These are phyloP conservation scores for Micrasema longulum DNA, from an alignment of 1,140 invertebrate species.

Conservation along the genomic window DNA sequence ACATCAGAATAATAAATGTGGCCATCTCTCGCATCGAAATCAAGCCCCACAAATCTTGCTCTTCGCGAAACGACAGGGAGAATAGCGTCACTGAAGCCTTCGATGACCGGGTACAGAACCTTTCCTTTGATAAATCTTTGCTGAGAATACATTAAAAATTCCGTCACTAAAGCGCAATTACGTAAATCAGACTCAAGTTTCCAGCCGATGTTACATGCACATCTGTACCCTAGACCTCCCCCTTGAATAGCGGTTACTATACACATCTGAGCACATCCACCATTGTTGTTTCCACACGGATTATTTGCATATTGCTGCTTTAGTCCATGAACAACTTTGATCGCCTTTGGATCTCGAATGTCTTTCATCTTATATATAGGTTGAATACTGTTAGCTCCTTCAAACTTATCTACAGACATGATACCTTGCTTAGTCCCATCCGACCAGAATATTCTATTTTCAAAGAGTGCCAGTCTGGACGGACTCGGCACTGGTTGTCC, in stretches of 20 bases:
- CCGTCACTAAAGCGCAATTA: conserved; percentile 87
- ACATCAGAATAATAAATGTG: conserved; percentile 98
- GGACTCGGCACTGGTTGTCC: conserved; percentile 90
- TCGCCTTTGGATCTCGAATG: conserved; percentile 85
- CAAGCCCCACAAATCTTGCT: conserved; percentile 95
- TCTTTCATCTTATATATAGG: conserved; percentile 84
- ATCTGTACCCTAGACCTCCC: conserved; percentile 87
- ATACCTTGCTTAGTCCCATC: conserved; percentile 96
- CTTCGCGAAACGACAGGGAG: conserved; percentile 88
- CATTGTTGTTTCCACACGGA: conserved; percentile 91
- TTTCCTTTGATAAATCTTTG: conserved; percentile 97
- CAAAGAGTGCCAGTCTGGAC: conserved; percentile 86
- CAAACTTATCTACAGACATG: conserved; percentile 91
- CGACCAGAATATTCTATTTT: conserved; percentile 94
- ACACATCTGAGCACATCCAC: conserved; percentile 96
- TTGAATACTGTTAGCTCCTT: conserved; percentile 80
- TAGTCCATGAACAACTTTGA: conserved; percentile 84
- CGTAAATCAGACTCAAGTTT: conserved; percentile 80
- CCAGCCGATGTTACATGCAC: conserved; percentile 94
- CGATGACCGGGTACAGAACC: conserved; percentile 88
- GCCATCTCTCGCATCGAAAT: conserved; percentile 92
- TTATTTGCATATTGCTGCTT: conserved; percentile 83
- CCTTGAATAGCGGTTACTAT: conserved; percentile 85
- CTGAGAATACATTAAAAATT: conserved; percentile 97
- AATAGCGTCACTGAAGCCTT: conserved; percentile 95